phyloP scores from a whole-genome alignment of 2,888 invertebrate species.

The Abrostola tripartita region DNA sequence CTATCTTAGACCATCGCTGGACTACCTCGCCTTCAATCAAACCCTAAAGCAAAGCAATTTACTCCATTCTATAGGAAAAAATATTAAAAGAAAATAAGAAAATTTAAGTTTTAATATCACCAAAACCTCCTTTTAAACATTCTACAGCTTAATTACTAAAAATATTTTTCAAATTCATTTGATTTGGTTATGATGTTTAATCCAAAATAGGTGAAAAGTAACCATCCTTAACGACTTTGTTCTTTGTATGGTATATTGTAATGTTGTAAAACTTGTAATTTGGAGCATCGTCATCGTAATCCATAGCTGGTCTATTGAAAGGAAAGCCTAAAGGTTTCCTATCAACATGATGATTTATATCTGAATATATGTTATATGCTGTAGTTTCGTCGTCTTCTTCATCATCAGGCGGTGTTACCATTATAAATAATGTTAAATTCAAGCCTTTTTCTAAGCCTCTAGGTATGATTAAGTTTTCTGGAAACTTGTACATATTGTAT shows the following conservation, averaged over 20 bases:
- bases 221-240: conserved; percentile 57
- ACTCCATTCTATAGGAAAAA: too few species aligned
- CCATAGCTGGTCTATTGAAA: conserved; percentile 72
- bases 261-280: conserved; percentile 81
- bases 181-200: conserved; percentile 50
- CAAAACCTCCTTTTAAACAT: too few species aligned
- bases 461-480: conserved; percentile 76
- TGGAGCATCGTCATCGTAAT: conserved; percentile 58
- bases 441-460: conserved; percentile 74
- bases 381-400: conserved; percentile 51
- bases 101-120: too few species aligned
- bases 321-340: conserved; percentile 80
- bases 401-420: conserved; percentile 69
- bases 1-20: too few species aligned
- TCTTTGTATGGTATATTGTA: conserved; percentile 72
- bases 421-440: conserved; percentile 77
- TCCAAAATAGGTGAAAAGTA: conserved; percentile 73
- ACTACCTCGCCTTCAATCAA: too few species aligned
- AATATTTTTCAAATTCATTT: not conserved
- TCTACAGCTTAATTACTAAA: too few species aligned
- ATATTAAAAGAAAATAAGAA: too few species aligned
- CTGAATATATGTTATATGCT: conserved; percentile 60
- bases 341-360: conserved; percentile 65
- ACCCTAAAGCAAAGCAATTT: too few species aligned
- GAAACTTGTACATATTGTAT: conserved; percentile 77